Evolutionary conservation across 2,888 invertebrate species (phyloP), one percentile per base, ranked within the genome.

Genomic region (Epirrhoe tristata): DNA sequence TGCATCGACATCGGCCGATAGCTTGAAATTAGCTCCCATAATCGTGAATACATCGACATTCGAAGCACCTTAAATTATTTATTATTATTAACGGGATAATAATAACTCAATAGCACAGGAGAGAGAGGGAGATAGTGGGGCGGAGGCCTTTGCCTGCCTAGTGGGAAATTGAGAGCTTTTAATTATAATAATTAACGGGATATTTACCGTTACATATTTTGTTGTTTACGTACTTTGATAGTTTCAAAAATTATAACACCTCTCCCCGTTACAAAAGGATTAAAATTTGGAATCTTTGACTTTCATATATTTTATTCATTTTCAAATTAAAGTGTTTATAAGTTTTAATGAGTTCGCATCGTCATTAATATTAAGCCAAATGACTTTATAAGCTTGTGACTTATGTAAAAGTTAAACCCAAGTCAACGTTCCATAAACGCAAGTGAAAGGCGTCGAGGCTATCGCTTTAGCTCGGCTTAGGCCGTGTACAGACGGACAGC

Each of bases 401-500:
- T 77, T 75, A 72, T 77, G 69, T 72, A 75, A 71, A 75, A 81
- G 73, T 69, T 72, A 63, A 58, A 46, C 32, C 54, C 43, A 66
- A 74, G 70, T 74, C 72, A 72, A 73, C 69, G 72, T 74, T 71
- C 76, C 69, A 71, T 71, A 74, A 78, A 77, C 67, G 62, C 54
- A 65, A 75, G 81, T 81, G 81, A 81, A 81, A 81, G 80, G 75
- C 68, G 68, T 60, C 73, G 66, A 55, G 68, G 57, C 54, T 73
- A 74, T 73, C 76, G 62, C 66, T 70, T 72, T 67, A 74, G 68
- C 56, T 50, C 43, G 52, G 60, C 52, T 65, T 67, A 59, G 56
- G 59, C 67, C 24, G 17, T 5, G 17, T 32, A 58, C 17, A 66
- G 66, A 66, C 58, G 43, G 39, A 58, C 66, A 51, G 66, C 17